Evolutionary conservation across 2,113 vertebrate species (phyloP), one percentile per base, ranked within the genome.

Genomic region (Trachemys scripta): DNA sequence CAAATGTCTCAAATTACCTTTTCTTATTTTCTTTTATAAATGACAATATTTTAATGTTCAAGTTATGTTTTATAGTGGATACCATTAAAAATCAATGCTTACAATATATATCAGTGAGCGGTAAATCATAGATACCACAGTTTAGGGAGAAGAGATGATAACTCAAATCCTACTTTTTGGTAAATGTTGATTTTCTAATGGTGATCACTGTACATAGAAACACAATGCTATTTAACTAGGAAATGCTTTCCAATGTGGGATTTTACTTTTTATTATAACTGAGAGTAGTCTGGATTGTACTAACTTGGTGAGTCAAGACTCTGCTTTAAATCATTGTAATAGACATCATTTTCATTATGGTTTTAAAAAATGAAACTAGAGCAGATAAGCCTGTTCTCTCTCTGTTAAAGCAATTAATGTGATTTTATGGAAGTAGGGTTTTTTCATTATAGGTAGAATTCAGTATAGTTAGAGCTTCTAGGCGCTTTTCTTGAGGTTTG

Each of bases 41-140:
- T 19, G 5, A 47, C 31, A 56, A 13, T 5, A 0, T 1, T 81
- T 75, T 90, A 13, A 8, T 65, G 10, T 85, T 90, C 82, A 69
- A 50, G 5, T 79, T 35, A 31, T 56, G 25, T 42, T 49, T 2
- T 1, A 5, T 11, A 16, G 19, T 42, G 42, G 59, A 38, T 8
- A 49, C 2, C 11, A 89, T 69, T 38, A 38, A 72, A 69, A 72
- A 22, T 20, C 65, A 38, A 22, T 22, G 65, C 19, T 38, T 22
- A 38, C 22, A 17, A 45, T 16, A 25, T 27, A 84, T n/a, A 80
- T 16, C 3, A 87, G 31, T 3, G 54, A 42, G 3, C 29, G 31
- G n/a, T 2, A 2, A 29, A 19, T 8, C 10, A 90, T 51, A 90
- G 5, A 6, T 27, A 84, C 80, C 59, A 47, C 0, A 0, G 24